Evolutionary conservation across 2,888 invertebrate species (phyloP).

Genomic region (Minunthozetes semirufus): DNA sequence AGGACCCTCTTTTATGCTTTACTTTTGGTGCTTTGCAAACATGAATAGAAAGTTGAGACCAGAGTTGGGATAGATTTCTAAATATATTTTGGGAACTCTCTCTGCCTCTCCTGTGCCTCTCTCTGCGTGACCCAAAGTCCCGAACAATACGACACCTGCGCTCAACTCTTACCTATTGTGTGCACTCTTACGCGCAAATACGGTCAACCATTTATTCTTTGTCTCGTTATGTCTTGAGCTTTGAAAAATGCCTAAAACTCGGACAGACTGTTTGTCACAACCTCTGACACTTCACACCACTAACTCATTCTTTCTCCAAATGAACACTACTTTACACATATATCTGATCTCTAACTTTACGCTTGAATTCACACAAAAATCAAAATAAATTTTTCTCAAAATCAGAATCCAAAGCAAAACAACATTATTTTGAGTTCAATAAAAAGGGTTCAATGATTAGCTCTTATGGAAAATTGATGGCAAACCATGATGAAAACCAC

Average conservation of each 20-base stretch:
- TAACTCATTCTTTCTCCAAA: slow-evolving; percentile 26
- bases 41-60: slow-evolving; percentile 23
- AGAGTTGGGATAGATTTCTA: not conserved
- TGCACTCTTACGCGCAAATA: not conserved
- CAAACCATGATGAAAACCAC: no score
- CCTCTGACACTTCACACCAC: slow-evolving; percentile 26
- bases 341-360: not conserved
- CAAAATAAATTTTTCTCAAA: no score
- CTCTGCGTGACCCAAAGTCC: slow-evolving; percentile 25
- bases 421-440: no score
- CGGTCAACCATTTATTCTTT: slow-evolving; percentile 22
- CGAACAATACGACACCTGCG: slow-evolving; percentile 26
- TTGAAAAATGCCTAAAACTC: slow-evolving; percentile 16
- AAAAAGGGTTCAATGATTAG: no score
- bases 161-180: slow-evolving; percentile 29
- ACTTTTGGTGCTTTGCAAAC: slow-evolving; percentile 24
- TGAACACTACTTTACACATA: not conserved
- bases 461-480: no score
- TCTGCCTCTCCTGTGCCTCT: not conserved
- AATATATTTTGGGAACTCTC: slow-evolving; percentile 19
- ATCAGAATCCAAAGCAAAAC: no score
- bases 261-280: slow-evolving; percentile 30
- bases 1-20: slow-evolving; percentile 23
- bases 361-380: not conserved
- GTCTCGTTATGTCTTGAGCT: slow-evolving; percentile 30